Conservation (phyloP, 53 echinoderm and acorn worm species). For the Astropecten irregularis region DNA sequence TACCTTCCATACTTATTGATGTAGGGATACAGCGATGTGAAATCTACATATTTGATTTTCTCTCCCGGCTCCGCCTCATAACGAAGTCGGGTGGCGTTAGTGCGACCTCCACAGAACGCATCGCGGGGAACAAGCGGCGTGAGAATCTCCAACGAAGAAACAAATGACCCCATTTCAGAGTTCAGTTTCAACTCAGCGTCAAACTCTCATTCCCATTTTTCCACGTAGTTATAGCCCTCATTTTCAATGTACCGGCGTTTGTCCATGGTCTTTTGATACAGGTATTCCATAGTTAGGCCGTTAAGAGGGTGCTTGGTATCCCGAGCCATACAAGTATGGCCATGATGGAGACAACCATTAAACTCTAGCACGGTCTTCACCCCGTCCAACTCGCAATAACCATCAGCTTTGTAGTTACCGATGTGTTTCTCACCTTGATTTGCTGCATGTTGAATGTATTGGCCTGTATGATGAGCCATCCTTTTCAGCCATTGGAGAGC, state of each 20-base stretch:
- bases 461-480: constrained; percentile 2
- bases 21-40: constrained; percentile 66
- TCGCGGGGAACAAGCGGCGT: constrained; percentile 53
- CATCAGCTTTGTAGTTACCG: constrained; percentile 50
- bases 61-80: constrained; percentile 43
- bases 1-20: constrained; percentile 65
- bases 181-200: not conserved
- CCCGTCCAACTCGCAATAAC: constrained; percentile 25
- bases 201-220: constrained; percentile 71
- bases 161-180: not conserved
- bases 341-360: constrained; percentile 39
- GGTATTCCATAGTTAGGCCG: constrained; percentile 16
- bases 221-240: constrained; percentile 1
- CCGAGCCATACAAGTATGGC: constrained; percentile 28
- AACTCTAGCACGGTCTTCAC: constrained; percentile 56
- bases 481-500: constrained; percentile 56
- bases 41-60: constrained; percentile 66
- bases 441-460: constrained; percentile 51
- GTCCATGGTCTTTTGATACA: constrained; percentile 35
- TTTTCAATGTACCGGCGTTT: not conserved
- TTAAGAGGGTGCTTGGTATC: constrained; percentile 23
- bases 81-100: constrained; percentile 40
- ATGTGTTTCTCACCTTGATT: constrained; percentile 44
- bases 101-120: constrained; percentile 60
- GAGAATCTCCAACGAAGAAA: not conserved